Evolutionary conservation across 2,797 vertebrate species (phyloP).

Genomic region (Sebastes cheni): DNA sequence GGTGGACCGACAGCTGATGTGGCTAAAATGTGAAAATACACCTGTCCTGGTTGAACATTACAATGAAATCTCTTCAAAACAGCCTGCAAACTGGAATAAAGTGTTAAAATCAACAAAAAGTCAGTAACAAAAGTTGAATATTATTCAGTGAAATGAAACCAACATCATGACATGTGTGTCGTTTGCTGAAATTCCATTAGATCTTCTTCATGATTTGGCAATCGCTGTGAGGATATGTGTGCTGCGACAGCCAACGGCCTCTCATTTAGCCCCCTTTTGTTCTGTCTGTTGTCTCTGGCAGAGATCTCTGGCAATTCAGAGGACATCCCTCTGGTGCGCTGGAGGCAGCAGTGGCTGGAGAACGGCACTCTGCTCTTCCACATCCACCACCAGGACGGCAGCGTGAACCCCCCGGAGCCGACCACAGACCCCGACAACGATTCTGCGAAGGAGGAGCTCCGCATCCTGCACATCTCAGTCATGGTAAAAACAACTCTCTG

Average conservation of each 20-base stretch:
- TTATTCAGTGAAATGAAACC: not conserved
- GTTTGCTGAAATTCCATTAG: not conserved
- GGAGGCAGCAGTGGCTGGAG: constrained; percentile 99
- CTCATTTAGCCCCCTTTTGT: not conserved
- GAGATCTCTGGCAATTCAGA: constrained; percentile 98
- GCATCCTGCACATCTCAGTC: constrained; percentile 98
- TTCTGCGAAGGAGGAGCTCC: constrained; percentile 93
- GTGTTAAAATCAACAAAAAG: not conserved
- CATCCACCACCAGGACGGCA: constrained; percentile 97
- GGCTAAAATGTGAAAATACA: no score
- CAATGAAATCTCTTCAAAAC: no score
- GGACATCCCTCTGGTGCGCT: constrained; percentile 96
- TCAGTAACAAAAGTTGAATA: not conserved
- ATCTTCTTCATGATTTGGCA: not conserved
- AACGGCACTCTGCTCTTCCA: constrained; percentile 97
- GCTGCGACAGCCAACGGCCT: not conserved
- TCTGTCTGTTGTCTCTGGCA: constrained; percentile 63
- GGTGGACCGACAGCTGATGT: no score
- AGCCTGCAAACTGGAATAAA: not conserved
- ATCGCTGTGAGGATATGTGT: not conserved
- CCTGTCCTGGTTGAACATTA: no score
- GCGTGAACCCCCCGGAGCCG: constrained; percentile 88
- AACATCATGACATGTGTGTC: not conserved
- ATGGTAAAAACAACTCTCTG: constrained; percentile 85
- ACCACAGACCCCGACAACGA: constrained; percentile 91